Evolutionary conservation across 2,888 invertebrate species (phyloP).

Genomic region (Eudemis profundana): DNA sequence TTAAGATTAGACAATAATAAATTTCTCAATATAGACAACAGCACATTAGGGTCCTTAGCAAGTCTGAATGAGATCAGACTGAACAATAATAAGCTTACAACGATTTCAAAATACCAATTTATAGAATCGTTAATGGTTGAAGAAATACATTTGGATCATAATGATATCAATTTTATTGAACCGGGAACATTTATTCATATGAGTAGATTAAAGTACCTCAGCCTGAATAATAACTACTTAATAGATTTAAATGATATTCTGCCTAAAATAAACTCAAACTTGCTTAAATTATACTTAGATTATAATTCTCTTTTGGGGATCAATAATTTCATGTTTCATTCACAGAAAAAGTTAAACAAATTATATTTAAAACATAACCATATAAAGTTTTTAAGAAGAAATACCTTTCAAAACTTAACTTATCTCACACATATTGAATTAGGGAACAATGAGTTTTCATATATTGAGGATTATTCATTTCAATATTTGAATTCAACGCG

Average conservation of each 20-base stretch:
- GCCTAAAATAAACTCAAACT: constrained; percentile 88
- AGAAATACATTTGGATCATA: constrained; percentile 94
- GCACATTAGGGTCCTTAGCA: constrained; percentile 90
- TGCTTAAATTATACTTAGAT: constrained; percentile 91
- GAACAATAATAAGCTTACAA: constrained; percentile 92
- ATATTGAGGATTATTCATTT: constrained; percentile 93
- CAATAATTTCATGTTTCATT: constrained; percentile 90
- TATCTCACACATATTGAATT: constrained; percentile 91
- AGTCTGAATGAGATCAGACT: constrained; percentile 91
- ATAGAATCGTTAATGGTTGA: constrained; percentile 90
- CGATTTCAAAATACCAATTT: constrained; percentile 91
- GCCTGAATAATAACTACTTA: constrained; percentile 92
- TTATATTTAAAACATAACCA: constrained; percentile 93
- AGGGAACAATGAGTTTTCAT: constrained; percentile 91
- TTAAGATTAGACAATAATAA: constrained; percentile 94
- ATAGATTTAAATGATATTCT: constrained; percentile 92
- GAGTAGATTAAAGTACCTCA: constrained; percentile 91
- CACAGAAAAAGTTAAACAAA: constrained; percentile 92
- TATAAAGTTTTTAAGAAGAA: constrained; percentile 88
- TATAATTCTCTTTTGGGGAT: constrained; percentile 90
- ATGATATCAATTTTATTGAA: constrained; percentile 92
- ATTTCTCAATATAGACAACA: constrained; percentile 91
- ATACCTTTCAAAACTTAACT: constrained; percentile 90
- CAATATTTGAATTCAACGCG: constrained; percentile 90
- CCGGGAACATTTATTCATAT: constrained; percentile 91